Percentiles rank a stretch among this genome's conserved stretches.
phyloP scores from a whole-genome alignment of 2,888 invertebrate species.

The Eutolmus rufibarbis region DNA sequence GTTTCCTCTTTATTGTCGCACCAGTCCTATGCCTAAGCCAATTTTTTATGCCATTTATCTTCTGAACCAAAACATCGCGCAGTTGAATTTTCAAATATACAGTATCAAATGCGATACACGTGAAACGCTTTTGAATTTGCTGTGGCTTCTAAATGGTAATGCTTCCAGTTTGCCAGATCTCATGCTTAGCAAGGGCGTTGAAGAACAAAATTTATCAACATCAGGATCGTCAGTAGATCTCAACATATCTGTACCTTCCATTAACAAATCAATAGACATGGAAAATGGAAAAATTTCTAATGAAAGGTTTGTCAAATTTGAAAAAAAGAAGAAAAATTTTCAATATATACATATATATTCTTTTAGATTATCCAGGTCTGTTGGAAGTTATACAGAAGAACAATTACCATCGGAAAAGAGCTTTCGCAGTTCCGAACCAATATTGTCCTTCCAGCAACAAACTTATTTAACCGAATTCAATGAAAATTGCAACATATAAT shows the following conservation, averaged over 20 bases:
- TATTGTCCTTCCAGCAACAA: conserved; percentile 36
- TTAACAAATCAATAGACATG: conserved; percentile 41
- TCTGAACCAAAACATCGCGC: conserved; percentile 93
- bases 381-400: conserved; percentile 60
- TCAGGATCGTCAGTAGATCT: conserved; percentile 58
- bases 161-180: not conserved
- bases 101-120: conserved; percentile 55
- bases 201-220: conserved; percentile 49
- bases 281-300: conserved; percentile 16
- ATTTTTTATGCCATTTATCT: conserved; percentile 89
- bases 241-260: conserved; percentile 53
- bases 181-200: not conserved
- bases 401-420: conserved; percentile 49
- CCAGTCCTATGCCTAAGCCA: conserved; percentile 58
- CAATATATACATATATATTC: not conserved
- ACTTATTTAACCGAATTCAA: not conserved
- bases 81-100: conserved; percentile 67
- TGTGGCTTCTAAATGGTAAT: conserved; percentile 53
- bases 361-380: conserved; percentile 53
- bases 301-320: conserved; percentile 38
- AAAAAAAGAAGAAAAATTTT: not conserved
- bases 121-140: conserved; percentile 58
- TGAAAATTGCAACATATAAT: conserved; percentile 29
- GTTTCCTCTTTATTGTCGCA: conserved; percentile 77
- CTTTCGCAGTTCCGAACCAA: conserved; percentile 48